These are phyloP conservation scores for Dendrocopos noguchii DNA, from an alignment of 2,113 vertebrate species.

Conservation along the genomic window DNA sequence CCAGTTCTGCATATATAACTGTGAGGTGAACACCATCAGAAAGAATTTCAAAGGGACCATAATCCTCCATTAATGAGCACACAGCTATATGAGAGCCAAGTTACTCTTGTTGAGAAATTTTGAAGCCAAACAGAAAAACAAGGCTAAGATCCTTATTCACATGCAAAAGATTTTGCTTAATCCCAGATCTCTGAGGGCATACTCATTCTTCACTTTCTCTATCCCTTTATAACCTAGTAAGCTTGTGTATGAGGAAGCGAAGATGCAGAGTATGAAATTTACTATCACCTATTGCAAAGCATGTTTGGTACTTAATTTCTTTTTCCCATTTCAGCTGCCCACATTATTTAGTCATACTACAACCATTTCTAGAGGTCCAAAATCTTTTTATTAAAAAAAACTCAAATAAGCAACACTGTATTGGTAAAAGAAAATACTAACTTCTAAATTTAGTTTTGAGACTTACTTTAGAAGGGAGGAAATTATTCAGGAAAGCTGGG, in stretches of 20 bases:
- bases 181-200: constrained; percentile 58
- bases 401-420: not conserved
- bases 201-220: constrained; percentile 23
- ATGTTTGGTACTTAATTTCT: not conserved
- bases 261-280: not conserved
- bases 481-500: not conserved
- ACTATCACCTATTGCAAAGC: not conserved
- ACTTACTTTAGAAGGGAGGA: not conserved
- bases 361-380: not conserved
- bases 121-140: constrained; percentile 60
- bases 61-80: constrained; percentile 67
- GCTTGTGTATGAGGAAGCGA: not conserved
- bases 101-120: constrained; percentile 56
- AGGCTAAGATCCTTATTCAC: constrained; percentile 52
- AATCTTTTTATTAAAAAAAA: not conserved
- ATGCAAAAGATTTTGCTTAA: constrained; percentile 57
- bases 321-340: not conserved
- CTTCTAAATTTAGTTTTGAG: not conserved
- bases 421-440: not conserved
- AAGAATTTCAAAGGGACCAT: constrained; percentile 62
- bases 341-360: not conserved
- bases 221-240: constrained; percentile 33
- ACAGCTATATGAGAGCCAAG: constrained; percentile 43
- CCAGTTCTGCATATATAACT: constrained; percentile 16
- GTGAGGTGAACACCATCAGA: constrained; percentile 49